Conservation (phyloP, 2,113 vertebrate genomes). For the Centropristis striata region DNA sequence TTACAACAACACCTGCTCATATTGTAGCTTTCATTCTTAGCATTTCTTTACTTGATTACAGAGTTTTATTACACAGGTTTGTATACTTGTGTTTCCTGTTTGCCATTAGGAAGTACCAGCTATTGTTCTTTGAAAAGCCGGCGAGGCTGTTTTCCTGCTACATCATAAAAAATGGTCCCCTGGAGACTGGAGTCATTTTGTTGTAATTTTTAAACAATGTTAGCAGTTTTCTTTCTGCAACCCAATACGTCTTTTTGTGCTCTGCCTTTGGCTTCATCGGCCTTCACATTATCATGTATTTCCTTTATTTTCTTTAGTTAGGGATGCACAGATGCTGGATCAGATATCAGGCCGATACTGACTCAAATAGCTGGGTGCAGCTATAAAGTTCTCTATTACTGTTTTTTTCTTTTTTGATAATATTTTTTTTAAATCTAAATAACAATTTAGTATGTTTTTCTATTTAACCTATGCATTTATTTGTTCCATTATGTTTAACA, state of each 20-base stretch:
- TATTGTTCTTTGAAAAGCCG: slow-evolving; percentile 41
- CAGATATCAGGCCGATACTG: too few relatives aligned
- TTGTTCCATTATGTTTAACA: too few relatives aligned
- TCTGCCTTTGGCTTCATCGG: not conserved
- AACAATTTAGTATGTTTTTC: too few relatives aligned
- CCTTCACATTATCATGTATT: not conserved
- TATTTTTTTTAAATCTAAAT: too few relatives aligned
- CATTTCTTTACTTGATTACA: not conserved
- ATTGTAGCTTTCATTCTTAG: not conserved
- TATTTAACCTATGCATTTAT: too few relatives aligned
- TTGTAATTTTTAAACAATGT: not conserved
- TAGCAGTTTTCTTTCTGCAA: not conserved
- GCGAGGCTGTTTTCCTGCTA: slow-evolving; percentile 24
- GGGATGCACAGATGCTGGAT: too few relatives aligned
- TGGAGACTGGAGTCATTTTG: not conserved
- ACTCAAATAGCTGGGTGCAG: too few relatives aligned
- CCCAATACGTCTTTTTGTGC: not conserved
- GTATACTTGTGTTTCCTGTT: not conserved
- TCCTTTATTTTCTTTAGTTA: not conserved
- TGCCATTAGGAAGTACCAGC: slow-evolving; percentile 1
- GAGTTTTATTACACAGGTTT: not conserved
- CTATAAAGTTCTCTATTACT: too few relatives aligned
- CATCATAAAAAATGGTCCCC: slow-evolving; percentile 1
- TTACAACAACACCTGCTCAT: not conserved
- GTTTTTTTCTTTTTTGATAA: too few relatives aligned